Base-by-base conservation (phyloP, 2,113 vertebrate species). In the Mola mola region DNA sequence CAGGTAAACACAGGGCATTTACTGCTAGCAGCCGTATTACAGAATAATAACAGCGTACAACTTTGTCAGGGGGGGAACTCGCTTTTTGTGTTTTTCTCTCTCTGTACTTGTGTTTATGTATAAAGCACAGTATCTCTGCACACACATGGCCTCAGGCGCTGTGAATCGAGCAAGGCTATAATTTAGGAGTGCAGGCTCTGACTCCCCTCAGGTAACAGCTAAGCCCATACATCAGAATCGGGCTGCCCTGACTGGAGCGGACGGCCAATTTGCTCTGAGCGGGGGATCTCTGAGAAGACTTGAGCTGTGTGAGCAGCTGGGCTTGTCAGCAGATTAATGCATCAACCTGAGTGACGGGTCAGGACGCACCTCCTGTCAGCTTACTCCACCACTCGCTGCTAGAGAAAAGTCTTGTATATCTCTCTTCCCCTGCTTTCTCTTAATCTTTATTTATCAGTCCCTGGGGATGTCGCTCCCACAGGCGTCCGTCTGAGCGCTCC, bases 291-390 rank as follows among this genome's bases (percentile, higher is more conserved):
- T 68, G 81, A 64, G 63, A 69, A 62, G 63, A 51, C 71, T 65
- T 78, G 84, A 87, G 83, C 83, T 37, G 77, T 65, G 77, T 43
- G 78, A 87, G 80, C 85, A 90, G 83, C 87, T 85, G 85, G 69
- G 72, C 82, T 82, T 88, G 87, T 92, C 88, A 84, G 69, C 78
- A 84, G 83, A 87, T 89, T 80, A 88, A 89, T 87, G 87, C 77
- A 87, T 91, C 87, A 92, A 78, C 62, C 70, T 81, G 82, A 89
- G 36, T 88, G 90, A 88, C 79, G 40, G 62, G 65, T 79, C 69
- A 58, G 66, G 66, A 55, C 66, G 65, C 79, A 75, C 79, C 76
- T 74, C 66, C 22, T 66, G 43, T 82, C 85, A 17, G 47, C 76
- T 40, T 55, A 3, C 38, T 43, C 63, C 42, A 48, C 21, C 41